Evolutionary conservation across 2,113 vertebrate genomes (phyloP), one percentile per base, ranked within the genome.

Genomic region (Strix uralensis): DNA sequence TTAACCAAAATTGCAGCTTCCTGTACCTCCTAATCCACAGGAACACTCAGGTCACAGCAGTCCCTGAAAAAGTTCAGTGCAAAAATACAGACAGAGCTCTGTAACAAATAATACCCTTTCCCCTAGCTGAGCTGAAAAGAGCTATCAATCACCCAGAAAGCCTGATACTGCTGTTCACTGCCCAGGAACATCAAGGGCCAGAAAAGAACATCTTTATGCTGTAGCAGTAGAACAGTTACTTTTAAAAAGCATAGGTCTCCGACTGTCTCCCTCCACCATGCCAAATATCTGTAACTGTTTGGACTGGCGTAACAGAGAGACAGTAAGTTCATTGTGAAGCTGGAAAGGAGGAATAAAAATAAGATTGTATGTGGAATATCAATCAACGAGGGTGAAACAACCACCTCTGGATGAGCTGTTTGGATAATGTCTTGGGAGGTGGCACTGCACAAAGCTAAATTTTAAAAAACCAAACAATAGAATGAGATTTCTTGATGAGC

Each of bases 401-500:
- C 0, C 2, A 67, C 47, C 49, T 69, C 70, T 62, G 67, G n/a
- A 88, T 47, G 23, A 80, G n/a, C 40, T 95, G 62, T 84, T 75
- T 73, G 67, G 27, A 30, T 49, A 94, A 94, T 26, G 46, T 63
- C 83, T 74, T 96, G 65, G 65, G 78, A 96, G 40, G 46, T 86
- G 67, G 63, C 72, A 52, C 23, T 88, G 79, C 58, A 69, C 47
- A n/a, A 54, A 91, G 36, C 54, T 74, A 94, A 83, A 93, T 89
- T 81, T 84, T 22, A 61, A 77, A 91, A 18, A 91, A 81, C 67
- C 23, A 62, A 94, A 90, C 83, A 65, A 59, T 81, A 72, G 72
- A 74, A 91, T 44, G 34, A 67, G 51, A 87, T 93, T 79, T 96
- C 42, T 72, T 93, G 71, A 92, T 96, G 42, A 95, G 79, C 66